Evolutionary conservation across 2,888 invertebrate genomes (phyloP), one percentile per base, ranked within the genome.

Genomic region (Nemotelus pantherinus): DNA sequence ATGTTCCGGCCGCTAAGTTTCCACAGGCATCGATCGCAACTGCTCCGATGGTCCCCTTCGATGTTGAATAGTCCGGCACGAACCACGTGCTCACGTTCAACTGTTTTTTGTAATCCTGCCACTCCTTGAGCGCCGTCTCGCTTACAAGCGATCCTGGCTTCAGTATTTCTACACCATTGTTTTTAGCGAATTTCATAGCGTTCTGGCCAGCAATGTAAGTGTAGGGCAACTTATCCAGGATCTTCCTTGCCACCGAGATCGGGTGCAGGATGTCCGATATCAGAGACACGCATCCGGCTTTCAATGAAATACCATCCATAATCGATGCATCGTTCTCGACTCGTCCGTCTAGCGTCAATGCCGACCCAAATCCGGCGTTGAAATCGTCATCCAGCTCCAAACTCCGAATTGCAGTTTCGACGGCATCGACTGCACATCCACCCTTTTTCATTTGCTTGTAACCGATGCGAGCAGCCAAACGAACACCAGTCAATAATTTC

Each of bases 311-410:
- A 0, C 95, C 96, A 81, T 93, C 89, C 93, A 95, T 94, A 47
- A 95, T 91, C 77, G 94, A 91, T 0, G 95, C 94, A 88, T 95
- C 95, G 92, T 95, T 93, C 89, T 95, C 95, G 0, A 95, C 93
- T 82, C 92, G 91, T 2, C 94, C 95, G 72, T 91, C 90, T 25
- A 90, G 83, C 82, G 93, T 95, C 78, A 95, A 87, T 4, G 94
- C 94, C 0, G 95, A 93, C 2, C 95, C 95, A 84, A 91, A 92
- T 2, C 95, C 95, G 68, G 95, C 94, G 89, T 95, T 95, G 83
- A 95, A 95, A 68, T 90, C 90, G 82, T 91, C 91, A 86, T 93
- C 91, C 79, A 92, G 89, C 85, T 95, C 95, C 91, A 95, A 90
- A 10, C 89, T 87, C 25, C 90, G 88, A 1, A 95, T 92, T 9